A percentile compares a stretch with the other conserved stretches of the same genome.
Evolutionary conservation across 2,113 vertebrate species (phyloP).

Genomic region (Indicator indicator): DNA sequence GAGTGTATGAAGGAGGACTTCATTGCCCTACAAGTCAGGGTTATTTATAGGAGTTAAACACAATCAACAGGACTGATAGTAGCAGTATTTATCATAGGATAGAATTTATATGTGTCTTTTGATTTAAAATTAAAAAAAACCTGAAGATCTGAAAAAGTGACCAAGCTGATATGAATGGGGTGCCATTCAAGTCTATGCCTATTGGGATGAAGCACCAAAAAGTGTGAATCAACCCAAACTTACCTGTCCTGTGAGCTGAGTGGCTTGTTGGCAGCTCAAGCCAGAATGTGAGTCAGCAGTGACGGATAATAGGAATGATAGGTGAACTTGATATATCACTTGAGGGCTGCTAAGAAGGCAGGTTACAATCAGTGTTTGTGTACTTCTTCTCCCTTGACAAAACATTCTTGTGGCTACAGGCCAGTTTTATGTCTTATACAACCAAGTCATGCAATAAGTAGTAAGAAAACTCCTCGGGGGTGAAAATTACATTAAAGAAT

Average conservation of each 20-base stretch:
- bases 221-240: not conserved
- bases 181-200: not conserved
- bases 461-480: not conserved
- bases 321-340: not conserved
- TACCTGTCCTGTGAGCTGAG: not conserved
- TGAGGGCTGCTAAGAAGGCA: not conserved
- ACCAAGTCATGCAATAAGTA: not conserved
- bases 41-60: not conserved
- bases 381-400: not conserved
- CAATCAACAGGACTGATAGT: not conserved
- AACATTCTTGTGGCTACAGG: not conserved
- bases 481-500: not conserved
- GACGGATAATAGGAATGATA: not conserved
- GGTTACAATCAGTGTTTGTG: not conserved
- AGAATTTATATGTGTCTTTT: not conserved
- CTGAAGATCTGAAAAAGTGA: not conserved
- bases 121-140: not conserved
- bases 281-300: not conserved
- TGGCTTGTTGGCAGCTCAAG: not conserved
- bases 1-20: not conserved
- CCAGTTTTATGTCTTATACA: not conserved
- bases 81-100: not conserved
- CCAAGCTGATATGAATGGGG: not conserved
- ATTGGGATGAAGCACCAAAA: not conserved
- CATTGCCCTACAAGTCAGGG: not conserved